Evolutionary conservation across 1,140 invertebrate species (phyloP), one percentile per base, ranked within the genome.

Genomic region (Brachionus sp.): DNA sequence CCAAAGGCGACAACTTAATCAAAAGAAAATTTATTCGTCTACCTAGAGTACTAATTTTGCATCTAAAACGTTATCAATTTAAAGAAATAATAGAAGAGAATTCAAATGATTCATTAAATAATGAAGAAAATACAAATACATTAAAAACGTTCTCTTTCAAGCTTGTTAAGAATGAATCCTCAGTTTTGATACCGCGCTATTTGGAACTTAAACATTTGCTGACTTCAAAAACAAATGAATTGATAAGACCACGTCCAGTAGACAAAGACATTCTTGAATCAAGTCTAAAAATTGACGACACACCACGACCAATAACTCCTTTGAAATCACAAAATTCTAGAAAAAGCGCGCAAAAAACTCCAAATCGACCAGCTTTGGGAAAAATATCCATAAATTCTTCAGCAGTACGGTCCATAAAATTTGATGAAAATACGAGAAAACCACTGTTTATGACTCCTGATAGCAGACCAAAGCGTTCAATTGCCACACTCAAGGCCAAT

Each of bases 31-130:
- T 88, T 78, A 84, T 84, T 0, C 84, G 84, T 16, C 73, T 88
- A 57, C 87, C 87, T 44, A 86, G 87, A 64, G 85, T 88, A 5
- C 83, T 88, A 25, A 86, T 88, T 13, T 70, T 88, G n/a, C 87
- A 88, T 83, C 77, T 88, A 12, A 88, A 88, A 84, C 77, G 87
- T 3, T 87, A 88, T 80, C 84, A 84, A 19, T 87, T 86, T 73
- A 85, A 86, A 66, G 83, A 83, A 16, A n/a, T 37, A 35, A 83
- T 80, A 10, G 84, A 75, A 46, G 84, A 13, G 84, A 83, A 84
- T 82, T 57, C 84, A 86, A 7, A 62, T 35, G 13, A 86, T 86
- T 12, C 85, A 85, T 6, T 83, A 64, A 16, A 86, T 80, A 75
- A 33, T 33, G n/a, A 66, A 33, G 64, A 66, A 66, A 66, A 19